phyloP scores from a whole-genome alignment of 1,140 invertebrate species.

The Tribolium castaneum region DNA sequence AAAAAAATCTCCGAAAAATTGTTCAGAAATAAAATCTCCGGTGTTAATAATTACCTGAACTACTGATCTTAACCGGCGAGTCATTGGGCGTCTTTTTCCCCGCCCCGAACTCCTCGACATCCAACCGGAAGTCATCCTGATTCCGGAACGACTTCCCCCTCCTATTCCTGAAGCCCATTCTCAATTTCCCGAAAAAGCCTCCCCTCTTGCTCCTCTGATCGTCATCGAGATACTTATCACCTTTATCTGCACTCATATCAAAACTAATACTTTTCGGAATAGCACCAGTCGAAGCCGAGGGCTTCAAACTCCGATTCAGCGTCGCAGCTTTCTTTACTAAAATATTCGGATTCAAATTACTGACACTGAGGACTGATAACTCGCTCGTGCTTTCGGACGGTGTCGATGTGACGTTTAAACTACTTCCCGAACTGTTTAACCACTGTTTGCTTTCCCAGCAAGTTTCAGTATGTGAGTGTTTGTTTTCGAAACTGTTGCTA shows the following conservation, averaged over 20 bases:
- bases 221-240: constrained; percentile 74
- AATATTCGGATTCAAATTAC: constrained; percentile 47
- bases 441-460: constrained; percentile 61
- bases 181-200: constrained; percentile 77
- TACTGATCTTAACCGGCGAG: constrained; percentile 47
- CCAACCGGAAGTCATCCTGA: constrained; percentile 65
- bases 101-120: constrained; percentile 60
- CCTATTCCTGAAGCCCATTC: constrained; percentile 75
- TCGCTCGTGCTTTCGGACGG: constrained; percentile 60
- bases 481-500: constrained; percentile 60
- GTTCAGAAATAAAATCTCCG: too few relatives aligned
- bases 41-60: constrained; percentile 45
- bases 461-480: constrained; percentile 49
- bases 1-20: too few relatives aligned
- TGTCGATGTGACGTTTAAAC: constrained; percentile 58
- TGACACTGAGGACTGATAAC: constrained; percentile 58
- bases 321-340: constrained; percentile 43
- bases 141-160: constrained; percentile 67
- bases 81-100: constrained; percentile 39
- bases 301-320: constrained; percentile 63
- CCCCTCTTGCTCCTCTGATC: constrained; percentile 70
- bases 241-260: constrained; percentile 88
- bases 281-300: constrained; percentile 77
- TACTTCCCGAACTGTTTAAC: constrained; percentile 59
- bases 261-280: constrained; percentile 94